Evolutionary conservation across 2,797 vertebrate genomes (phyloP).

Genomic region (Hippocampus kuda): DNA sequence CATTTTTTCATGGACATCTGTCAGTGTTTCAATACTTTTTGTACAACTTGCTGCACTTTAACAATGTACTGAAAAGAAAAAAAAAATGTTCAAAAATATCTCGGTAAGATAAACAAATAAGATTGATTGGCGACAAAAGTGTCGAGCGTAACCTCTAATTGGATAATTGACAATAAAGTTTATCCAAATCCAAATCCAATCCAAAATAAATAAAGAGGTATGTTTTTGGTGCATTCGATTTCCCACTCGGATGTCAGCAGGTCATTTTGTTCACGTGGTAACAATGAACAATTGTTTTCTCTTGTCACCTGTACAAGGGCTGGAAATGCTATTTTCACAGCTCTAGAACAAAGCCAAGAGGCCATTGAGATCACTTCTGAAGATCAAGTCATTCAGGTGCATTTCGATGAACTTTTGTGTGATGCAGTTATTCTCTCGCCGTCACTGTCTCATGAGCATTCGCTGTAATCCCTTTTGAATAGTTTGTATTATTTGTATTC

Average conservation of each 20-base stretch:
- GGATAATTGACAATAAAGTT: background rate
- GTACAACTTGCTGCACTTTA: background rate
- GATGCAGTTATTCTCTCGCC: background rate
- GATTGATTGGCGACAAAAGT: background rate
- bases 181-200: too few relatives aligned
- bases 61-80: background rate
- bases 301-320: conserved; percentile 66
- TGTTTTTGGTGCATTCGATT: background rate
- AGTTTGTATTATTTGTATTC: background rate
- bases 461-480: background rate
- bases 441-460: background rate
- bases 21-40: background rate
- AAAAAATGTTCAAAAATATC: background rate
- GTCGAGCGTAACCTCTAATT: background rate
- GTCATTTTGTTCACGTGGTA: conserved; percentile 7
- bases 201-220: too few relatives aligned
- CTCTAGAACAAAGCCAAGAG: conserved; percentile 96
- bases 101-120: background rate
- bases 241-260: background rate
- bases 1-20: background rate
- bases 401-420: background rate
- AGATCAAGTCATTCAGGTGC: conserved; percentile 93
- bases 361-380: conserved; percentile 96
- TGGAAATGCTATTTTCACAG: conserved; percentile 90
- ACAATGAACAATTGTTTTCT: conserved; percentile 21